Evolutionary conservation across 1,140 invertebrate genomes (phyloP), one percentile per base, ranked within the genome.

Genomic region (Bursaphelenchus mucronatus): DNA sequence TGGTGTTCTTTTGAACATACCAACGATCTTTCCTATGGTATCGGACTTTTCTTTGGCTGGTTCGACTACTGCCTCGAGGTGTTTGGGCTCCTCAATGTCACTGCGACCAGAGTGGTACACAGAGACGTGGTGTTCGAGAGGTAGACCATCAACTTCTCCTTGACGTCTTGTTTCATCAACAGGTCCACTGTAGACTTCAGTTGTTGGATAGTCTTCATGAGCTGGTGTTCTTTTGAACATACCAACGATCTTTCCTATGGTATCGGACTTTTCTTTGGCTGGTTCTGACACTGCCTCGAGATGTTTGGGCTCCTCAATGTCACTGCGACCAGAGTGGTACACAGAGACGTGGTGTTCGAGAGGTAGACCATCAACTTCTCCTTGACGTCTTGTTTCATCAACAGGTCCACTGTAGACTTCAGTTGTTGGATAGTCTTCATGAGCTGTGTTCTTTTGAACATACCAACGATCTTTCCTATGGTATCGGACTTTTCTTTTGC

Each of bases 361-460:
- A 10, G 46, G 46, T n/a, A 47, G n/a, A n/a, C n/a, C n/a, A 47
- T 47, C 10, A 10, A 10, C 46, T 10, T 10, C n/a, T 10, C n/a
- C 46, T 10, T n/a, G 46, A 47, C n/a, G 46, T 47, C 46, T 47
- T n/a, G 46, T 47, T n/a, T 47, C 46, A n/a, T 47, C n/a, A 47
- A 47, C 46, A n/a, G 46, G 46, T 10, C 46, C 46, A 10, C n/a
- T n/a, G 46, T 47, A 47, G 10, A 10, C 10, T 10, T 10, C 46
- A n/a, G n/a, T 10, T n/a, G 10, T n/a, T 47, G 46, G 46, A 47
- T 47, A 47, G 46, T n/a, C 46, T 10, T 10, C n/a, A 10, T 47
- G 10, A 10, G 46, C n/a, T n/a, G 10, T 47, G 10, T 47, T 47
- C n/a, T 47, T n/a, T 47, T 47, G 46, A 47, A 47, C 46, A 47